Percentiles rank a stretch among this genome's conserved stretches.
These are phyloP conservation scores for Stegodyphus mimosarum DNA, from an alignment of 1,140 invertebrate species.

Conservation along the genomic window DNA sequence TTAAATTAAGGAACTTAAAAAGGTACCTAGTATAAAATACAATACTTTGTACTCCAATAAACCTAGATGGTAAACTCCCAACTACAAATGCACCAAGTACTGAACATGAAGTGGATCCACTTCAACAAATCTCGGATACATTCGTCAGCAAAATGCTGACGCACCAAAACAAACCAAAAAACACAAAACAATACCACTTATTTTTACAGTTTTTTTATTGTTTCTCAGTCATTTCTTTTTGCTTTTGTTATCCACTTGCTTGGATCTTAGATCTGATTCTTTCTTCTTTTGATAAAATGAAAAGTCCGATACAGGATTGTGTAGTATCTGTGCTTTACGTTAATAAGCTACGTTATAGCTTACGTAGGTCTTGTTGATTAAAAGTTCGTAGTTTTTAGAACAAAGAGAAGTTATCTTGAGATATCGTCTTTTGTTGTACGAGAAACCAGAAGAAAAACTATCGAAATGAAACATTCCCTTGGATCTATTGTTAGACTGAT, in stretches of 20 bases:
- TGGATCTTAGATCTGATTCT: slow-evolving; percentile 18
- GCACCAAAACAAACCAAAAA: too few relatives aligned
- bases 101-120: too few relatives aligned
- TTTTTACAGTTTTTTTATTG: slow-evolving; percentile 9
- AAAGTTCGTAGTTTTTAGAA: slow-evolving; percentile 56
- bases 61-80: too few relatives aligned
- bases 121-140: too few relatives aligned
- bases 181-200: neutral
- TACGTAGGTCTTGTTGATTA: slow-evolving; percentile 59
- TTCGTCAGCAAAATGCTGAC: too few relatives aligned
- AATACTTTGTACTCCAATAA: too few relatives aligned
- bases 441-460: too few relatives aligned
- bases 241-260: slow-evolving; percentile 43
- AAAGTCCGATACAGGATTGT: slow-evolving; percentile 48
- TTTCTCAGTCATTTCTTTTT: slow-evolving; percentile 18
- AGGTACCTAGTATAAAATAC: too few relatives aligned
- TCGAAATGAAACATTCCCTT: slow-evolving; percentile 43
- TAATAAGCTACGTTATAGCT: slow-evolving; percentile 57
- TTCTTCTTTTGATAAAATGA: slow-evolving; percentile 42
- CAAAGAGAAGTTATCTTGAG: slow-evolving; percentile 58
- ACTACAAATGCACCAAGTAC: too few relatives aligned
- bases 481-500: too few relatives aligned
- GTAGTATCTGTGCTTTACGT: slow-evolving; percentile 50
- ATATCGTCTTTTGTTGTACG: slow-evolving; percentile 51
- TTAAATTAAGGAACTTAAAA: too few relatives aligned